Base-by-base conservation (phyloP, 2,888 invertebrate genomes). In the Trissolcus japonicus region DNA sequence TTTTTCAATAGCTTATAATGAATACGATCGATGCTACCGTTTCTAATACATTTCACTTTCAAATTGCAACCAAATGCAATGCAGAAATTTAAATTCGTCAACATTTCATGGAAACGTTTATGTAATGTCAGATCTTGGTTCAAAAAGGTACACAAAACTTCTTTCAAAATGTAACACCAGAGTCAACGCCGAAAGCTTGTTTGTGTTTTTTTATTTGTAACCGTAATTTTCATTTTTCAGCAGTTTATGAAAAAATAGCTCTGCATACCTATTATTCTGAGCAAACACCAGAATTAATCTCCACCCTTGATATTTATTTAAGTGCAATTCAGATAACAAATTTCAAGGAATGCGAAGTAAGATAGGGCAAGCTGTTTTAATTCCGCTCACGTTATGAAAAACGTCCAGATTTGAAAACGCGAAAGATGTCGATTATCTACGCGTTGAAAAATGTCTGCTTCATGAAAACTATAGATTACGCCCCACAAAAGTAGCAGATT, bases 361-460 rank as follows among this genome's bases (percentile, higher is more conserved):
- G 41, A 57, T 57, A 57, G 17, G 19, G 41, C 25, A n/a, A 14
- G 29, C 7, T 1, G 40, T 14, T 62, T 65, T 60, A 61, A 60
- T 74, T 61, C 73, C 54, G 41, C 50, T 67, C 74, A 74, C 74
- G 67, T 74, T 67, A 56, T 73, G 59, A 74, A 73, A 67, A 74
- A 74, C 62, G 56, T 65, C 68, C 54, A 57, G 62, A 67, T 74
- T 57, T 51, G 54, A 57, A 56, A 74, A 51, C 55, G 51, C 21
- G 59, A 35, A 13, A 54, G 59, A 75, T 63, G 53, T 68, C 63
- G 63, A 68, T 75, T 75, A 75, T 68, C 54, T 63, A 17, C 60
- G 29, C n/a, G 35, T 14, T 76, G 69, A 76, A 76, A 76, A 76
- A 76, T 69, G 69, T 40, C 59, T 25, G 51, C 60, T 50, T 56